Evolutionary conservation across 2,888 invertebrate species (phyloP), one percentile per base, ranked within the genome.

Genomic region (Pterostichus niger): DNA sequence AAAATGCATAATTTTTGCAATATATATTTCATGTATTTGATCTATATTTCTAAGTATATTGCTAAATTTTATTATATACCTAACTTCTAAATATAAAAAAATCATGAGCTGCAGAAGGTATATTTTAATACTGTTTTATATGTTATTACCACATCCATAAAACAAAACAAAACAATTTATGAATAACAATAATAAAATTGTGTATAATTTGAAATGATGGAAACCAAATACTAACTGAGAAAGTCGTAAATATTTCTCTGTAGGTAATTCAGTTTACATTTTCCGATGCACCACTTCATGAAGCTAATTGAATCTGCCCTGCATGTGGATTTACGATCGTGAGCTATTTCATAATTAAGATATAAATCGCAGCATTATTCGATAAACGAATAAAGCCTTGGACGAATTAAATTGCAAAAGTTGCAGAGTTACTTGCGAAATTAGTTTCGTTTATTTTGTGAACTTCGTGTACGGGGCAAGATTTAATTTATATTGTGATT

Each of bases 341-440:
- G 15, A 13, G 35, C 52, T 7, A 54, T 35, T 52, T 35, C 56
- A 54, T 54, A 77, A 77, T 54, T 77, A 54, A 77, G 76, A 77
- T 54, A 77, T 77, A 77, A 77, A 77, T 77, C 76, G 52, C 75
- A 31, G 52, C 52, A 52, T 75, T 75, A 75, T 33, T 31, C 75
- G 76, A 77, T 77, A 35, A 77, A 77, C 31, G 46, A 56, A 77
- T 77, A 56, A 77, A 77, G n/a, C 75, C 76, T 40, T n/a, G 71
- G 35, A 56, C 76, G 56, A 56, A 56, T 77, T n/a, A 77, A 54
- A 77, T 77, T 77, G 76, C 76, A 13, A 56, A 56, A 77, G 33
- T 54, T 77, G 56, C 35, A 77, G 33, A 77, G 56, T 77, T 77
- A 77, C 76, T 77, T 77, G 76, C 40, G 35, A 77, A 77, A 77